Evolutionary conservation across 2,113 vertebrate species (phyloP).

Genomic region (Pluvialis apricaria): DNA sequence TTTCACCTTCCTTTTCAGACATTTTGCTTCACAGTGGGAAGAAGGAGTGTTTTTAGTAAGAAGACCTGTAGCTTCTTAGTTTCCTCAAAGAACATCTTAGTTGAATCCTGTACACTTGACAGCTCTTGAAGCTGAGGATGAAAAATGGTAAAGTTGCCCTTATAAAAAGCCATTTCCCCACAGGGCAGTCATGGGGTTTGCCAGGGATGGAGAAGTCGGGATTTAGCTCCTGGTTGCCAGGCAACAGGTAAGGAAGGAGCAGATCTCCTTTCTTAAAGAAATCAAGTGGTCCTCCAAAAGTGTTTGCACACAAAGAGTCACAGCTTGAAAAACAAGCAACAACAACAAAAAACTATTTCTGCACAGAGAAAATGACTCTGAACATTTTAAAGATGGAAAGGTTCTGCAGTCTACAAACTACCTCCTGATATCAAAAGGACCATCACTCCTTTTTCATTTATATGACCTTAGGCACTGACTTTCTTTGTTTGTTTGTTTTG

Average conservation of each 20-base stretch:
- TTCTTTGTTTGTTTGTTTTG: neutral
- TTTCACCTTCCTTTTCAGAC: neutral
- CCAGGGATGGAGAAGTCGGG: neutral
- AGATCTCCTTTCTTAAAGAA: neutral
- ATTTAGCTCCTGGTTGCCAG: neutral
- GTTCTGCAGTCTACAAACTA: neutral
- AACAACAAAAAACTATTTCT: neutral
- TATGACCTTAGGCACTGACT: neutral
- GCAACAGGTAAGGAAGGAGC: conserved; percentile 9
- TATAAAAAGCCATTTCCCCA: neutral
- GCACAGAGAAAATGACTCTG: neutral
- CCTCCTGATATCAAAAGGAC: neutral
- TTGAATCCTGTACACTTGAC: neutral
- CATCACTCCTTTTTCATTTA: neutral
- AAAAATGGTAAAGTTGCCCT: neutral
- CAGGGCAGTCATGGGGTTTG: neutral
- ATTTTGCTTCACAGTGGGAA: neutral
- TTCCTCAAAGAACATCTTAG: neutral
- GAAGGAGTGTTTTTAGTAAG: neutral
- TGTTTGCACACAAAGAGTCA: neutral
- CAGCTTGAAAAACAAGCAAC: neutral
- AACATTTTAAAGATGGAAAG: neutral
- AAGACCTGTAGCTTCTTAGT: neutral
- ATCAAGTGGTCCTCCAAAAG: neutral
- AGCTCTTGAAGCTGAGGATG: neutral